phyloP scores from a whole-genome alignment of 2,113 vertebrate species.

The Mustelus asterias region DNA sequence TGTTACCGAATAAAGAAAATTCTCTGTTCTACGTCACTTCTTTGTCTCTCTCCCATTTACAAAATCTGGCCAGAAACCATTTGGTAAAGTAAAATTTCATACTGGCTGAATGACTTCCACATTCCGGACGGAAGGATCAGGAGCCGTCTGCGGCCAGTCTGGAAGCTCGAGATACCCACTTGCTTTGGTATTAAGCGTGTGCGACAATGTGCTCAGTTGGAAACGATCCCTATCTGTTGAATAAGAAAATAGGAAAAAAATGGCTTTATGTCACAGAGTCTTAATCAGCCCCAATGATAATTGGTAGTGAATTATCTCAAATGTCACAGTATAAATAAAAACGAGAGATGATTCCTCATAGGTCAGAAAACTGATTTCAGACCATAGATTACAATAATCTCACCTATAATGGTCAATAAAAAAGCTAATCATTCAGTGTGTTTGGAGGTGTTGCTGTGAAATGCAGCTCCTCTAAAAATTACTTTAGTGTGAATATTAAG shows the following conservation, averaged over 20 bases:
- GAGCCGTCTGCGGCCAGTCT: constrained; percentile 81
- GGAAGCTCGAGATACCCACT: constrained; percentile 86
- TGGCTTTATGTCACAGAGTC: constrained; percentile 52
- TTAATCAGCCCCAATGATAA: constrained; percentile 64
- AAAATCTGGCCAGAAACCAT: not conserved
- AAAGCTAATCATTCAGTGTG: constrained; percentile 79
- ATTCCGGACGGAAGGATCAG: constrained; percentile 84
- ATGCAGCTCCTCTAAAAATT: constrained; percentile 78
- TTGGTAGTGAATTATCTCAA: constrained; percentile 69
- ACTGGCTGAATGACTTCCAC: constrained; percentile 81
- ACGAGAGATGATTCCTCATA: constrained; percentile 68
- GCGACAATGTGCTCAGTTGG: constrained; percentile 91
- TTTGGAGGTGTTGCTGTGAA: constrained; percentile 77
- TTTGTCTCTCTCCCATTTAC: not conserved
- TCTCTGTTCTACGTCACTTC: not conserved
- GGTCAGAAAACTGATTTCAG: constrained; percentile 70
- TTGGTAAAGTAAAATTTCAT: constrained; percentile 44
- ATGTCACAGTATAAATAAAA: constrained; percentile 74
- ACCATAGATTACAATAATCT: constrained; percentile 77
- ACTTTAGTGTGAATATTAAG: constrained; percentile 89
- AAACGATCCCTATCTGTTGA: constrained; percentile 85
- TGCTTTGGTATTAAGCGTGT: constrained; percentile 79
- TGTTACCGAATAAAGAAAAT: not conserved
- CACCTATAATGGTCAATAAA: constrained; percentile 75
- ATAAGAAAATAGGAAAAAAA: constrained; percentile 41